A percentile compares a stretch with the other conserved stretches of the same genome.
phyloP scores from a whole-genome alignment of 2,113 vertebrate genomes.

The Porphyrio hochstetteri region DNA sequence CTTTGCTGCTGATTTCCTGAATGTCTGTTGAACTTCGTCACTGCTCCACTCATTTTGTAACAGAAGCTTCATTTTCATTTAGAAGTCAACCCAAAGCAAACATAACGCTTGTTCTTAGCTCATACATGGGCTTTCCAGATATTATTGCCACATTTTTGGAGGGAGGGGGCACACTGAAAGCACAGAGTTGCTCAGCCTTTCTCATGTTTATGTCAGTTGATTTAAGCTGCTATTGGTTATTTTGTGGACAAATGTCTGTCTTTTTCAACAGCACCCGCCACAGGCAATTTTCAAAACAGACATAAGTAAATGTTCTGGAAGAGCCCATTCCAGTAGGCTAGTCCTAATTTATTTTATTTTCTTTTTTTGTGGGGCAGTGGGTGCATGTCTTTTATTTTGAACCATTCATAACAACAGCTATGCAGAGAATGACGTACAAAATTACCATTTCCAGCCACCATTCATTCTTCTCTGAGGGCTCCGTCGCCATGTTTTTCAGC shows the following conservation, averaged over 20 bases:
- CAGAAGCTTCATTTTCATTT: background rate
- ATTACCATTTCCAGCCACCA: background rate
- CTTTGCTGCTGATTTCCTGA: background rate
- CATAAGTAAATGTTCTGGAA: background rate
- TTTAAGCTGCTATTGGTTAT: background rate
- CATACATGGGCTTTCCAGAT: background rate
- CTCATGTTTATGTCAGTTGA: background rate
- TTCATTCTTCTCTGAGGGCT: background rate
- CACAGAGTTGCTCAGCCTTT: background rate
- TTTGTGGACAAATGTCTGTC: background rate
- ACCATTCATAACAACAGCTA: background rate
- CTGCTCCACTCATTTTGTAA: background rate
- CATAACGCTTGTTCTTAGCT: background rate
- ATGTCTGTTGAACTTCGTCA: background rate
- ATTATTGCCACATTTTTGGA: background rate
- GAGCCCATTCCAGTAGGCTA: background rate
- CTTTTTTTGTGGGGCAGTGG: too few species aligned
- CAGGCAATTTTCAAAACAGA: background rate
- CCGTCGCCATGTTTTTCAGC: background rate
- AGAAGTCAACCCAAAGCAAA: background rate
- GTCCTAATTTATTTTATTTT: background rate
- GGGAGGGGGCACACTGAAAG: rapidly evolving
- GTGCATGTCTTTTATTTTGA: background rate
- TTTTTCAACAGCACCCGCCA: background rate
- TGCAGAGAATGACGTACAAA: background rate